These are phyloP conservation scores for Pheosia tremula DNA, from an alignment of 2,888 invertebrate species.

Conservation along the genomic window DNA sequence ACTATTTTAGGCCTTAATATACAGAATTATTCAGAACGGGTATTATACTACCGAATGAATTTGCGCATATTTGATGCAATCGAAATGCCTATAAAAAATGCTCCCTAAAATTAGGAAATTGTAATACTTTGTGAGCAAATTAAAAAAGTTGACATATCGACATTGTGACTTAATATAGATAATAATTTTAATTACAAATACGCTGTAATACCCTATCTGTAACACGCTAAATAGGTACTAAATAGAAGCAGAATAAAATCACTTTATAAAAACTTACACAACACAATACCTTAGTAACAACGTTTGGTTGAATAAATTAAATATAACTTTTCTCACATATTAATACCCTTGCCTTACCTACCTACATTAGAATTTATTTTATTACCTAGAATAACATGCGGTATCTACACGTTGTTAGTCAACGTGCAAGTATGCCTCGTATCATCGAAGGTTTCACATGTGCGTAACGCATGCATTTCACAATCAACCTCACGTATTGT, in stretches of 20 bases:
- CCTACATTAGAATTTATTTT: conserved; percentile 17
- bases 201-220: neutral
- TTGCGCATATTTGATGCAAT: no score
- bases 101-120: no score
- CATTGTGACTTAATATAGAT: no score
- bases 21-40: no score
- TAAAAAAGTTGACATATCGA: no score
- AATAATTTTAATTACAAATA: no score
- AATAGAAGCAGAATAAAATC: neutral
- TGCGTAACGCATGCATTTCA: conserved; percentile 77
- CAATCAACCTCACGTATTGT: conserved; percentile 75
- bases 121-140: no score
- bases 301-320: neutral
- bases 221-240: neutral
- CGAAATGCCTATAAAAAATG: no score
- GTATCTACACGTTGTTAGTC: conserved; percentile 37
- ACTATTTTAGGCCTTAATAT: neutral
- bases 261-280: conserved; percentile 4
- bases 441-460: conserved; percentile 61
- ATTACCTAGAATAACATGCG: conserved; percentile 23
- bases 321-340: conserved; percentile 7
- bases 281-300: conserved; percentile 9
- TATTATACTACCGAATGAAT: no score
- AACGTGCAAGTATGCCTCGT: conserved; percentile 53
- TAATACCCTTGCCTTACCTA: conserved; percentile 10